Conservation (phyloP, 1,140 invertebrate genomes). For the Listronotus bonariensis region DNA sequence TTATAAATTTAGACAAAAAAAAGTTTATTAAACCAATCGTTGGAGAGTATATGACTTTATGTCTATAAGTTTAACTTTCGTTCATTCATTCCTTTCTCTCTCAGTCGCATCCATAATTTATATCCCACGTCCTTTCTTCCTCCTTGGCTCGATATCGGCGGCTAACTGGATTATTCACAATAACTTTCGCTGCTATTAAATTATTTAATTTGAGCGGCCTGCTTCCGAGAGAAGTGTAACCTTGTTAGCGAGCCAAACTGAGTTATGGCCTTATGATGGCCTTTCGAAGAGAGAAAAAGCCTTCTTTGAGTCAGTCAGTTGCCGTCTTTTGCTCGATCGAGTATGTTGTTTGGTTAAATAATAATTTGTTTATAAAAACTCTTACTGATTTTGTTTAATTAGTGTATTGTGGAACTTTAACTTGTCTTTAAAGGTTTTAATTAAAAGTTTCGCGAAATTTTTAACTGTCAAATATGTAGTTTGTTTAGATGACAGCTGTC, state of each 20-base stretch:
- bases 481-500: too few species aligned
- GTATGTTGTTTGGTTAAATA: slow-evolving; percentile 3
- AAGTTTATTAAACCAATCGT: too few species aligned
- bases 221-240: slow-evolving; percentile 34
- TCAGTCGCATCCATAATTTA: background rate
- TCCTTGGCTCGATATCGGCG: slow-evolving; percentile 22
- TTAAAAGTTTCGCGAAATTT: too few species aligned
- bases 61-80: background rate
- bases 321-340: slow-evolving; percentile 35
- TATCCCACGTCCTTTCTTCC: slow-evolving; percentile 5
- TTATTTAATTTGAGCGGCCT: slow-evolving; percentile 38
- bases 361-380: background rate
- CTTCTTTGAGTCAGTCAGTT: slow-evolving; percentile 35
- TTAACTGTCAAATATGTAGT: too few species aligned
- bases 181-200: slow-evolving; percentile 40
- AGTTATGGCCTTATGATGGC: slow-evolving; percentile 38
- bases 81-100: background rate
- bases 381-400: too few species aligned
- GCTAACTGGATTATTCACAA: slow-evolving; percentile 38
- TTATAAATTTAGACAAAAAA: too few species aligned
- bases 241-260: slow-evolving; percentile 37
- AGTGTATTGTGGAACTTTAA: too few species aligned
- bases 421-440: too few species aligned
- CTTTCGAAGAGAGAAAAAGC: slow-evolving; percentile 36
- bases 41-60: too few species aligned